Evolutionary conservation across 2,797 vertebrate genomes (phyloP).

Genomic region (Capromys pilorides): DNA sequence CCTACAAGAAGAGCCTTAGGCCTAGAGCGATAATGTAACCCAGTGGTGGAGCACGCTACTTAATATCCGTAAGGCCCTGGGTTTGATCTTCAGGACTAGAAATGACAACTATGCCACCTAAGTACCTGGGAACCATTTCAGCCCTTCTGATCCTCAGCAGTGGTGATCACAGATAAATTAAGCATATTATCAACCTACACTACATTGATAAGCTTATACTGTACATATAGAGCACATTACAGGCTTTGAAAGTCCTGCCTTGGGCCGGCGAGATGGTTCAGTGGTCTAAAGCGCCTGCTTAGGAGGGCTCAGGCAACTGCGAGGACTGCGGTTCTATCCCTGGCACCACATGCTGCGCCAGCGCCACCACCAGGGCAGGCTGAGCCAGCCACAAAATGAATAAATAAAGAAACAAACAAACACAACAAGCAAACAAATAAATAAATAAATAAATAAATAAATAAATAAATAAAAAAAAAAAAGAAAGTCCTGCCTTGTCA

Average conservation of each 20-base stretch:
- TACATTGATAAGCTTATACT: neutral
- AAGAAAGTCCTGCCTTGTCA: neutral
- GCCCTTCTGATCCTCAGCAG: constrained; percentile 41
- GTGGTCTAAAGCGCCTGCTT: no score
- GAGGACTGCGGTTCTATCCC: no score
- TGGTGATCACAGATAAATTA: neutral
- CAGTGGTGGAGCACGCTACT: neutral
- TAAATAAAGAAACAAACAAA: no score
- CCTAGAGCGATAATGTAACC: neutral
- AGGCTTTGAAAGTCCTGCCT: constrained; percentile 19
- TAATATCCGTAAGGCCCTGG: neutral
- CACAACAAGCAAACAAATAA: no score
- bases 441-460: no score
- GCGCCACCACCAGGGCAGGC: no score
- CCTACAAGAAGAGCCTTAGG: neutral
- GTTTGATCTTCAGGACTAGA: neutral
- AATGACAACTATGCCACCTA: neutral
- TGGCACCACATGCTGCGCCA: no score
- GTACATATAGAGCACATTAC: neutral
- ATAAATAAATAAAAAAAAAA: no score
- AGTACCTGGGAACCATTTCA: constrained; percentile 4
- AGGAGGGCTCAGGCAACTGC: no score
- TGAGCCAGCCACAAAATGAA: no score
- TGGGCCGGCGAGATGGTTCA: no score
- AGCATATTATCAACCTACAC: neutral